Conservation (phyloP, 2,888 invertebrate genomes). For the Eupithecia dodoneata region DNA sequence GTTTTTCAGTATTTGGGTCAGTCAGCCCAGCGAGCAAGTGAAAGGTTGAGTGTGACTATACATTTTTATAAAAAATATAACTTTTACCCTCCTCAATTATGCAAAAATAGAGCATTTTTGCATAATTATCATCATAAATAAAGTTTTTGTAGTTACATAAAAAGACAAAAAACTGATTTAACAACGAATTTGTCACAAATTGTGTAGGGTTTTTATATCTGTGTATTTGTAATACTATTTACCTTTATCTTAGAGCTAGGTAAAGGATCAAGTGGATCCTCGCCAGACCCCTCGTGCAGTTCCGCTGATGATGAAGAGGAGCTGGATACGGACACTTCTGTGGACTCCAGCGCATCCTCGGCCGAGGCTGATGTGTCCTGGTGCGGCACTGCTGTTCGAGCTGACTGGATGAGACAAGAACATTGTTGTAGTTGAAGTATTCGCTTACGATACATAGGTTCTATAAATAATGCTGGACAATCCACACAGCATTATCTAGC, state of each 20-base stretch:
- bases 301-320: constrained; percentile 62
- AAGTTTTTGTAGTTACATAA: too few relatives aligned
- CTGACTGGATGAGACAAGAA: constrained; percentile 31
- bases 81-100: too few relatives aligned
- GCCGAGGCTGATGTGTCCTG: constrained; percentile 59
- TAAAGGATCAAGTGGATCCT: constrained; percentile 68
- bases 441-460: background rate
- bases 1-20: background rate
- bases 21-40: background rate
- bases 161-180: too few relatives aligned
- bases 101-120: too few relatives aligned
- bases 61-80: background rate
- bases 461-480: too few relatives aligned
- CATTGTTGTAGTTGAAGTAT: background rate
- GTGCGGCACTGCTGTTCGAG: constrained; percentile 63
- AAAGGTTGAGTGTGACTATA: background rate
- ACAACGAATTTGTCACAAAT: background rate
- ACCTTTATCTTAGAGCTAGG: constrained; percentile 59
- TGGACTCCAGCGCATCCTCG: constrained; percentile 66
- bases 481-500: too few relatives aligned
- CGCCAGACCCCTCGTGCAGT: constrained; percentile 74
- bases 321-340: constrained; percentile 63
- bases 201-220: background rate
- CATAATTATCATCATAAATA: too few relatives aligned
- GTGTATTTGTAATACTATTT: constrained; percentile 4